Base-by-base conservation (phyloP, 2,888 invertebrate species). In the Dicyrtomina minuta region DNA sequence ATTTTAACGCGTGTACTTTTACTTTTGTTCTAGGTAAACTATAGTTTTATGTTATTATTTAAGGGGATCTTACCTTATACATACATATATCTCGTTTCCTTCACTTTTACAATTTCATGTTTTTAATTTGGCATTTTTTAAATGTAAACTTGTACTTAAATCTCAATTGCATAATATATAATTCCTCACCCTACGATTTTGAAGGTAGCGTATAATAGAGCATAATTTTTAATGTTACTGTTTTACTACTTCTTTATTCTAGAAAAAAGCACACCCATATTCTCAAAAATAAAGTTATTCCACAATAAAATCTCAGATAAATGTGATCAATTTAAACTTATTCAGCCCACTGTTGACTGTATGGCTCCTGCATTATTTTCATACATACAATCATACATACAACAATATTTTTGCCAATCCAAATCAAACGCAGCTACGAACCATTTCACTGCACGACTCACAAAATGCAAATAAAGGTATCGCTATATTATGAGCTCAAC, bases 261-360 rank as follows among this genome's bases (percentile, higher is more conserved):
- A 56, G 56, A 56, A 17, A 56, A 22, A 33, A 33, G 33, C 33
- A 33, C 58, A 58, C 58, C 17, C 39, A 39, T 39, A 58, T 58
- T 58, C 58, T 58, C 58, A 58, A 58, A 39, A 58, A 46, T 46
- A 46, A 58, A 58, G 58, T 17, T 58, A 58, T 58, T 58, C 58
- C 58, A 39, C 58, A 58, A 58, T 58, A 58, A 58, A 56, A 58
- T 58, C 58, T 58, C 58, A 39, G 33, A 33, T 58, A 33, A 8
- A 58, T 58, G 58, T 58, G 58, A 58, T 58, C 58, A 39, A 58
- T 39, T 58, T 17, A 58, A 58, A 41, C 46, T 46, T 17, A 12
- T 46, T 46, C 4, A 17, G 46, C 46, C n/a, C 10, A 5, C 3
- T 17, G 4, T 20, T 20, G 3, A 5, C 3, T 17, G 4, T 20